These are phyloP conservation scores for Bubo bubo DNA, from an alignment of 2,113 vertebrate genomes.

Conservation along the genomic window DNA sequence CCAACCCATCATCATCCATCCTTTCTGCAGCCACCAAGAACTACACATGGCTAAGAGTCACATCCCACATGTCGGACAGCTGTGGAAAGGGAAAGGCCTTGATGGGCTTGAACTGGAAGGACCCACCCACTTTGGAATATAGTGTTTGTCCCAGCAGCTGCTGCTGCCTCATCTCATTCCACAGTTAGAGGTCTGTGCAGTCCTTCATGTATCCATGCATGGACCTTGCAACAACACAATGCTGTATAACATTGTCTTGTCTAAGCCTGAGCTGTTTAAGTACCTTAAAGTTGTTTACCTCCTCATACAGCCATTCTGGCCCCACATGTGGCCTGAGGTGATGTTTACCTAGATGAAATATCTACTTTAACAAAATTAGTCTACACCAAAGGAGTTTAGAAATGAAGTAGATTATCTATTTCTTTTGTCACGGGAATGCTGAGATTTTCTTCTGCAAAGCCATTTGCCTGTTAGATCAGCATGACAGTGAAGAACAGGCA, in stretches of 20 bases:
- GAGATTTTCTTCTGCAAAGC: neutral
- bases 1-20: neutral
- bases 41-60: neutral
- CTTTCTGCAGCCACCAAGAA: neutral
- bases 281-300: neutral
- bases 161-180: neutral
- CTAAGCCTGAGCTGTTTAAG: neutral
- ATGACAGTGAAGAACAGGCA: neutral
- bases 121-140: fast-evolving
- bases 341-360: neutral
- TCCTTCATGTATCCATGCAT: neutral
- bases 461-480: neutral
- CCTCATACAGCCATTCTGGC: neutral
- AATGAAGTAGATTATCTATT: neutral
- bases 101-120: neutral
- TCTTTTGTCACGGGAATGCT: neutral
- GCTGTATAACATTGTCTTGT: no score
- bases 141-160: fast-evolving
- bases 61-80: neutral
- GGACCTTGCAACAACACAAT: neutral
- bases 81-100: neutral
- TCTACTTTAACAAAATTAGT: neutral
- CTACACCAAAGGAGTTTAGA: neutral
- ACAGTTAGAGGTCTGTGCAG: fast-evolving
- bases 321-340: neutral